Base-by-base conservation (phyloP, 2,797 vertebrate species). In the Enteromius thamalakanensis region DNA sequence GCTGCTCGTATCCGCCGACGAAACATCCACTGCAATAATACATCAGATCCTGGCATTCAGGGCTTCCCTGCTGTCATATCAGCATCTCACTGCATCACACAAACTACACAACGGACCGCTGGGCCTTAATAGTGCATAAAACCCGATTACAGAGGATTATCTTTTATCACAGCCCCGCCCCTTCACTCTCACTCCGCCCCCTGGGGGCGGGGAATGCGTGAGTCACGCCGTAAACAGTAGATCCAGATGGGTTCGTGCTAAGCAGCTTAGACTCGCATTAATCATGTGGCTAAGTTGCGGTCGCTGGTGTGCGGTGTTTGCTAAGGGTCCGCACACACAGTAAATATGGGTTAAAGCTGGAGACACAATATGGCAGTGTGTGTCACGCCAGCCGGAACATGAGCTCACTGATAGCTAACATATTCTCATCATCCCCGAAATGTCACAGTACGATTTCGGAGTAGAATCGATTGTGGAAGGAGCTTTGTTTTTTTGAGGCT, bases 181-280 rank as follows among this genome's bases (percentile, higher is more conserved):
- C 85, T 89, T 89, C 71, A 58, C 76, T 21, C 17, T 21, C 8
- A 53, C 79, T n/a, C 84, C 67, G 3, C 85, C 78, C 55, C 34
- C 45, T 5, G 53, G 58, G 15, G 81, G 49, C 14, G 64, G 29
- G 67, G 79, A 71, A 40, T 76, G 47, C 17, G 51, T 86, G 90
- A 91, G 90, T 92, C 92, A 93, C 90, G 91, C 88, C 55, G 89
- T 92, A 93, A 94, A 94, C 94, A 93, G 91, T 90, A 91, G 85
- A 94, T 93, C 93, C 95, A 95, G 95, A 95, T 95, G 94, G 94
- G 94, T 91, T 90, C 89, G 91, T 89, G 81, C 93, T 95, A 95
- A 95, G 94, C 94, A 91, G 93, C 93, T 95, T 95, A 95, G 92
- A 92, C 88, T 94, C 91, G 90, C 92, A 94, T 94, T 93, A 94